Evolutionary conservation across 2,113 vertebrate species (phyloP), one percentile per base, ranked within the genome.

Genomic region (Sakesphorus luctuosus): DNA sequence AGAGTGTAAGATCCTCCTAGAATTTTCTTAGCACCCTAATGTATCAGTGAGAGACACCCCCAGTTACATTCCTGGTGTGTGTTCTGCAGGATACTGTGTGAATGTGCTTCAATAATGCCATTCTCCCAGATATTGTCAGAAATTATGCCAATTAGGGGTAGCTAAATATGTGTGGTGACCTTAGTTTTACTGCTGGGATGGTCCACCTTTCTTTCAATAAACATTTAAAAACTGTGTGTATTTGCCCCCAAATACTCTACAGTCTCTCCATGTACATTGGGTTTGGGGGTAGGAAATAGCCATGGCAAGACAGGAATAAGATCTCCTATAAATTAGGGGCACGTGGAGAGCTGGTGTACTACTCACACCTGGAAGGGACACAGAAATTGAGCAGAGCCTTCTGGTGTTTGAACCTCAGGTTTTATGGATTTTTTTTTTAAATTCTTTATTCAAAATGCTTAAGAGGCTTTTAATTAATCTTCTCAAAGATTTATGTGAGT

Each of bases 391-490:
- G 28, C 18, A 58, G 29, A 43, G 17, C 3, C 7, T 86, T 58
- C 25, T 83, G 9, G 4, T 74, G 10, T 80, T 50, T 62, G 31
- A 88, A 73, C 8, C 5, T 75, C 47, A 55, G 19, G 5, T 91
- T 87, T 75, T 68, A 53, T 13, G 8, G 6, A 46, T 36, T 18
- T 77, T 44, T 43, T 8, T 36, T 17, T 13, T n/a, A n/a, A 23
- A 18, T 63, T 5, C 17, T 23, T 5, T 1, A 8, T 73, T 84
- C 58, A 68, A 33, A 83, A 40, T 56, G 20, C 31, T 7, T 20
- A 44, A 59, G 18, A 92, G 18, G 14, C 23, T 78, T 92, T 69
- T 24, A 84, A 89, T 85, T 76, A n/a, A 75, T 90, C n/a, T 73
- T 75, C 40, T 69, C 28, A 10, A 87, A 73, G 46, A 71, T 65